Evolutionary conservation across 2,113 vertebrate species (phyloP).

Genomic region (Pelecanoides urinatrix): DNA sequence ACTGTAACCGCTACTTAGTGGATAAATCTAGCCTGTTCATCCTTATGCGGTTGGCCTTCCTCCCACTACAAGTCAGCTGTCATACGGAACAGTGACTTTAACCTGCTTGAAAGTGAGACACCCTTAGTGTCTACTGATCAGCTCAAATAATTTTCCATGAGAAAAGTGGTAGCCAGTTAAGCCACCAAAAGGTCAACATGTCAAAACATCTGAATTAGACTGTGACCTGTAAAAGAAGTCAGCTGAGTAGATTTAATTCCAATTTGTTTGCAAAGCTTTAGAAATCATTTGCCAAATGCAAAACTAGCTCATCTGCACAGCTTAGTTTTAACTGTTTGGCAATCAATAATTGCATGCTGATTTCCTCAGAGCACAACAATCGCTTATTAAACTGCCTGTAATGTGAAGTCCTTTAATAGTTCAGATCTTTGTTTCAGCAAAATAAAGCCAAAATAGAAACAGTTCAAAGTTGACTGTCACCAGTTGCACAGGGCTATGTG

Average conservation of each 20-base stretch:
- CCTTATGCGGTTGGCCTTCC: not conserved
- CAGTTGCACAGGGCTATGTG: not conserved
- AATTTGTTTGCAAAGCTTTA: not conserved
- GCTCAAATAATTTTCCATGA: not conserved
- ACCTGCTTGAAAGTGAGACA: not conserved
- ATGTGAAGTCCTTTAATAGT: not conserved
- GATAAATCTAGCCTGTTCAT: not conserved
- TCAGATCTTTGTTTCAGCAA: not conserved
- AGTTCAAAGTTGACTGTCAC: not conserved
- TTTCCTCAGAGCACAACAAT: not conserved
- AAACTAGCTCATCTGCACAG: not conserved
- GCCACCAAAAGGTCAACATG: not conserved
- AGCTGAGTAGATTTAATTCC: not conserved
- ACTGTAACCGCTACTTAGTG: not conserved
- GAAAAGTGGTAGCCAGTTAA: not conserved
- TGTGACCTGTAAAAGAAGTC: not conserved
- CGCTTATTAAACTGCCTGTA: not conserved
- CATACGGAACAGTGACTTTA: not conserved
- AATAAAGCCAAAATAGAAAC: not conserved
- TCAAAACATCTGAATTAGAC: not conserved
- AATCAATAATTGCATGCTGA: not conserved
- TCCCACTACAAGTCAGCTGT: not conserved
- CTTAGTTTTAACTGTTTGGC: not conserved
- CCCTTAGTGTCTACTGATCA: not conserved
- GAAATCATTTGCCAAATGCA: not conserved